phyloP scores from a whole-genome alignment of 2,113 vertebrate species.

The Marmota monax region DNA sequence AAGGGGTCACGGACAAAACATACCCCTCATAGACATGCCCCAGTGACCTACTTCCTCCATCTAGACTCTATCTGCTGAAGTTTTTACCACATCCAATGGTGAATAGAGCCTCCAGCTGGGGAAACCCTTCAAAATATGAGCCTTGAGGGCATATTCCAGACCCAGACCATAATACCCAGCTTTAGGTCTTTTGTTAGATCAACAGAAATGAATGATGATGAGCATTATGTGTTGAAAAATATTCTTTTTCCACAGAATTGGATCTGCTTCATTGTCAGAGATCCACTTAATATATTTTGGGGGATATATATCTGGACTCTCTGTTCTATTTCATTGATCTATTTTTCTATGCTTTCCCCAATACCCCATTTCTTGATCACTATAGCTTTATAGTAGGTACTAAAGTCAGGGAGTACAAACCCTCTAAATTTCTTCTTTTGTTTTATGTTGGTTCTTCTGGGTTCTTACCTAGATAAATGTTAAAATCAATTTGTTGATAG shows the following conservation, averaged over 20 bases:
- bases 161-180: not conserved
- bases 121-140: not conserved
- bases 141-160: not conserved
- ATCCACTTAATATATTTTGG: not conserved
- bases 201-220: not conserved
- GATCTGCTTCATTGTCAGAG: not conserved
- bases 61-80: not conserved
- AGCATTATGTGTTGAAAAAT: not conserved
- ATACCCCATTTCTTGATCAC: not conserved
- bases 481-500: not conserved
- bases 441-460: not conserved
- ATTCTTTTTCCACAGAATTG: not conserved
- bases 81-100: not conserved
- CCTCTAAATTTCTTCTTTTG: not conserved
- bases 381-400: not conserved
- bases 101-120: too few relatives aligned
- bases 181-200: not conserved
- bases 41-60: not conserved
- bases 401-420: not conserved
- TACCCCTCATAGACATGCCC: not conserved
- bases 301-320: not conserved
- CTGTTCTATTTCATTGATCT: not conserved
- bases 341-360: not conserved
- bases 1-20: not conserved
- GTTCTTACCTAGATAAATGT: not conserved